Evolutionary conservation across 1,140 invertebrate genomes (phyloP).

Genomic region (Trichonephila inaurata): DNA sequence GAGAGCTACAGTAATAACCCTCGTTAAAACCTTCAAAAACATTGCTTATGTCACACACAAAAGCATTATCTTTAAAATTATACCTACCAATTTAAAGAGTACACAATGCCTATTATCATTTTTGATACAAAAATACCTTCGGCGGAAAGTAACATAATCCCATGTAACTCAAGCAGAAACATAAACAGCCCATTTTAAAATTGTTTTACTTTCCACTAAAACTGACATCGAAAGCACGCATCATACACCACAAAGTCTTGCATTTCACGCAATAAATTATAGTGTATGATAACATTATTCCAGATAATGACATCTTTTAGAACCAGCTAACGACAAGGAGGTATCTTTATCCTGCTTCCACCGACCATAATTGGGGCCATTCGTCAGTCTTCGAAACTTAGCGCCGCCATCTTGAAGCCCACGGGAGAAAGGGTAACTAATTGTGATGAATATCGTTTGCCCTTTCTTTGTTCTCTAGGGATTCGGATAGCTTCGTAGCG

Average conservation of each 20-base stretch:
- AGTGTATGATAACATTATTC: not conserved
- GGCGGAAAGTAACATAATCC: too few species aligned
- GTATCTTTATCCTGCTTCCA: not conserved
- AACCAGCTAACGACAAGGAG: not conserved
- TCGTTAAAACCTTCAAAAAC: too few species aligned
- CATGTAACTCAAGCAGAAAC: not conserved
- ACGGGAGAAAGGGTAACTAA: constrained; percentile 37
- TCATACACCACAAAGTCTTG: too few species aligned
- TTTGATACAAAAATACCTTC: too few species aligned
- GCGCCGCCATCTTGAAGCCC: not conserved
- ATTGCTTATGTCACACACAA: too few species aligned
- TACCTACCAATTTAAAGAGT: too few species aligned
- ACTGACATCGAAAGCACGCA: not conserved
- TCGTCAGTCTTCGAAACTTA: constrained; percentile 14
- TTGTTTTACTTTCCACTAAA: not conserved
- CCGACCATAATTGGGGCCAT: constrained; percentile 11
- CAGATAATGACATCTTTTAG: not conserved
- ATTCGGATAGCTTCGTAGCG: not conserved
- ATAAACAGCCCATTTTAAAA: not conserved
- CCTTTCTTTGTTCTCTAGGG: constrained; percentile 28
- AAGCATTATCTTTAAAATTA: too few species aligned
- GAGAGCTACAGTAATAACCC: too few species aligned
- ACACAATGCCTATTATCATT: too few species aligned
- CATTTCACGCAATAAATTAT: not conserved
- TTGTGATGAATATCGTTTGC: constrained; percentile 44